phyloP scores from a whole-genome alignment of 1,140 invertebrate species.

The Penaeus vannamei region DNA sequence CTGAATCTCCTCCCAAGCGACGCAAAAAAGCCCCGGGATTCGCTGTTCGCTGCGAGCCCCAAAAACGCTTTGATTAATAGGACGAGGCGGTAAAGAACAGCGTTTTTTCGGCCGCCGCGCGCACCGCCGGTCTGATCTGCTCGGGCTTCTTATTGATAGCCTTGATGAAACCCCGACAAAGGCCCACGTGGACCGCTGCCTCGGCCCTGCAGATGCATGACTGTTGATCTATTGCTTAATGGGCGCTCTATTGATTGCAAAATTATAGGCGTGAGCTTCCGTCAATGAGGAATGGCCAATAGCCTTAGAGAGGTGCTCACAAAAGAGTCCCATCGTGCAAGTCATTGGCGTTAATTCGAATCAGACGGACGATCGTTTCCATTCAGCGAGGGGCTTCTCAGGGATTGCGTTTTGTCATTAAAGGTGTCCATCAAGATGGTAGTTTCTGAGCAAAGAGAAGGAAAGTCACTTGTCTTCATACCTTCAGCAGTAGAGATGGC shows the following conservation, averaged over 20 bases:
- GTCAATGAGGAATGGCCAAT: conserved; percentile 26
- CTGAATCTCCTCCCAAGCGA: conserved; percentile 23
- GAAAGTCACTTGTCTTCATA: no score
- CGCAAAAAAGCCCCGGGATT: conserved; percentile 9
- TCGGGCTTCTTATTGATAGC: background rate
- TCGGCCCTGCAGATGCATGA: conserved; percentile 30
- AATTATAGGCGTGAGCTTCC: conserved; percentile 36
- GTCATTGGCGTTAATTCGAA: conserved; percentile 60
- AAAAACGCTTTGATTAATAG: conserved; percentile 31
- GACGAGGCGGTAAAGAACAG: conserved; percentile 14
- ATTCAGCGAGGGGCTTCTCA: conserved; percentile 9
- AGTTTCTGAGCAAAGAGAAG: no score
- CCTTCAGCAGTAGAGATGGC: no score
- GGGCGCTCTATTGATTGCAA: conserved; percentile 53
- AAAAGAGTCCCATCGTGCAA: conserved; percentile 46
- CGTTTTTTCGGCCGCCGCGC: no score
- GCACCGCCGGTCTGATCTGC: no score
- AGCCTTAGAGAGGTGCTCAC: conserved; percentile 26
- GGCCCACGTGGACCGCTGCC: conserved; percentile 38
- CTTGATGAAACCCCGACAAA: conserved; percentile 38
- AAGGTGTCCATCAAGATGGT: no score
- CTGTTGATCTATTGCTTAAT: conserved; percentile 41
- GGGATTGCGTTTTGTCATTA: conserved; percentile 13
- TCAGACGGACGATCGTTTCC: conserved; percentile 33
- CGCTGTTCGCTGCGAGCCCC: conserved; percentile 19